Base-by-base conservation (phyloP, 2,888 invertebrate species). In the Plemyria rubiginata region DNA sequence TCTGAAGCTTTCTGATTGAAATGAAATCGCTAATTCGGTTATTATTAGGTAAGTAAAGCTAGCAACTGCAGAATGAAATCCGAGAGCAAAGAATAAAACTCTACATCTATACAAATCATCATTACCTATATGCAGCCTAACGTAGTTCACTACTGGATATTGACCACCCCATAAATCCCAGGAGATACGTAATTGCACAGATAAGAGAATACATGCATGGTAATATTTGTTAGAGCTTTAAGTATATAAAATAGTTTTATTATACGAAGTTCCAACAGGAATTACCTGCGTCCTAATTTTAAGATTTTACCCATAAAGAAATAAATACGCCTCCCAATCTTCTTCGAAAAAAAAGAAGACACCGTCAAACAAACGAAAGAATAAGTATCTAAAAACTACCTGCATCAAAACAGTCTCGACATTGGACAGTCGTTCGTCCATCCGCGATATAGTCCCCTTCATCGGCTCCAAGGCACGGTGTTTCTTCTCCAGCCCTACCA, bases 331-430 rank as follows among this genome's bases (percentile, higher is more conserved):
- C n/a, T n/a, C n/a, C n/a, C n/a, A n/a, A n/a, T n/a, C n/a, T n/a
- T n/a, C n/a, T n/a, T n/a, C n/a, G n/a, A n/a, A n/a, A 32, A 32
- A 8, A 8, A 32, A 4, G 8, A 32, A 6, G 4, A 32, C 2
- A 0, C 0, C 32, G 32, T 7, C 32, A 8, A 32, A 32, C 32
- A 32, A 32, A 7, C 6, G 8, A 32, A 32, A 5, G 32, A 32
- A 32, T 32, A 6, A 8, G 1, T 38, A 8, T n/a, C 3, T 57
- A 46, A 59, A 51, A 69, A 79, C 81, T 79, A 95, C 96, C 93
- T 95, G 95, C 74, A 96, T 93, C 56, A 97, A 87, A 80, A 96
- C 94, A 53, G 96, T 96, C 83, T 97, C 97, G 6, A 97, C 95
- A 70, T 95, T 95, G 12, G 95, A 95, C 55, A 97, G 87, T 62